Percentiles rank a stretch among this genome's conserved stretches.
phyloP scores from a whole-genome alignment of 2,113 vertebrate genomes.

The Nanorana parkeri region DNA sequence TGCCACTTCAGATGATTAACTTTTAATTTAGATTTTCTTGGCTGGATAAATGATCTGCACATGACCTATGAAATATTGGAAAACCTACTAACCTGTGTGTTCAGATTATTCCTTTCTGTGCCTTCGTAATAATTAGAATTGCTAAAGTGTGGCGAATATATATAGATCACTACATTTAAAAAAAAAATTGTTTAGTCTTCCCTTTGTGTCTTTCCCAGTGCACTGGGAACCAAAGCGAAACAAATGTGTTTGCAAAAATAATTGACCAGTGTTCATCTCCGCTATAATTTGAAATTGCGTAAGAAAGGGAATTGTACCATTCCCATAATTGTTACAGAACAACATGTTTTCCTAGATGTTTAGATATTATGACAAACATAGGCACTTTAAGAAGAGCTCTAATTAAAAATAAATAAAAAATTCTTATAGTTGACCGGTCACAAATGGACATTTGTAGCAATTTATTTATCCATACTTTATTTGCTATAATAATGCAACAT shows the following conservation, averaged over 20 bases:
- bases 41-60: no score
- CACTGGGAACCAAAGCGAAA: slow-evolving; percentile 6
- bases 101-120: neutral
- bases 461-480: no score
- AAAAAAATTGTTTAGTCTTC: slow-evolving; percentile 12
- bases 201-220: neutral
- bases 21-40: no score
- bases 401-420: no score
- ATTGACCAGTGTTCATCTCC: slow-evolving; percentile 17
- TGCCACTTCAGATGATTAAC: no score
- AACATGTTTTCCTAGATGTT: neutral
- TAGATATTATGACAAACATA: no score
- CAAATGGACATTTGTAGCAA: no score
- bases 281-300: slow-evolving; percentile 12
- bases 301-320: slow-evolving; percentile 30
- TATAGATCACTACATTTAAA: neutral
- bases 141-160: slow-evolving; percentile 1
- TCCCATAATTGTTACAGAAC: slow-evolving; percentile 5
- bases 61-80: neutral
- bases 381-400: no score
- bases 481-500: no score
- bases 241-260: slow-evolving; percentile 21
- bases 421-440: no score
- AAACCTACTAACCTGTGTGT: neutral
- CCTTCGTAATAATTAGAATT: neutral